Evolutionary conservation across 1,140 invertebrate species (phyloP), one percentile per base, ranked within the genome.

Genomic region (Drosophila ambigua): DNA sequence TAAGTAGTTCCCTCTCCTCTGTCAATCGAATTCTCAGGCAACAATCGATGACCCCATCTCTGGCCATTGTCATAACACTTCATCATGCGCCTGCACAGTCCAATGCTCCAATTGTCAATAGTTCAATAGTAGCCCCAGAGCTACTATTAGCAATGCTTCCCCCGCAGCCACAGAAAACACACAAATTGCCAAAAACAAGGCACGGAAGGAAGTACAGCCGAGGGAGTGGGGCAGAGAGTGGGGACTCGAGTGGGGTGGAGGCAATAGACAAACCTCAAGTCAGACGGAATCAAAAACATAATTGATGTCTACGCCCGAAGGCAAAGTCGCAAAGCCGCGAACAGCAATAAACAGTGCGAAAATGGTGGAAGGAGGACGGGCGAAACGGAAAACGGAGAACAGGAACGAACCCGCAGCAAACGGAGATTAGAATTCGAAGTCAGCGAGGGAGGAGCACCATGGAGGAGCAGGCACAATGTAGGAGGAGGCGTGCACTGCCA

Each of bases 391-490:
- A 39, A 57, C 53, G 41, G 16, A 51, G 63, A 66, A 45, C 77
- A 61, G 44, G 49, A 62, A 72, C 48, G 75, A 61, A 61, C 63
- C 64, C 77, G 54, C 59, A 79, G 55, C 63, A 63, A 79, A 62
- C 77, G 68, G 81, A 84, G 81, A 85, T 85, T 85, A 85, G 81
- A 74, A 85, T 80, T 80, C 64, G 58, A 73, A 50, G 59, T 39
- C 35, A 39, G 5, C 35, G 35, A 39, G 5, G 35, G 35, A 39
- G 35, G 35, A 28, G 5, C 5, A 6, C 20, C 20, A 20, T 20
- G 20, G 20, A 20, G 20, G 20, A 20, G 20, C 20, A 4, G 4
- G 2, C 28, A 31, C 28, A 7, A 8, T 4, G 9, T 8, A 11
- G 11, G 35, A 5, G 11, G 11, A 2, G 6, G 5, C 7, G 7